Percentiles rank a stretch among this genome's conserved stretches.
phyloP scores from a whole-genome alignment of 2,797 vertebrate species.

The Antrozous pallidus region DNA sequence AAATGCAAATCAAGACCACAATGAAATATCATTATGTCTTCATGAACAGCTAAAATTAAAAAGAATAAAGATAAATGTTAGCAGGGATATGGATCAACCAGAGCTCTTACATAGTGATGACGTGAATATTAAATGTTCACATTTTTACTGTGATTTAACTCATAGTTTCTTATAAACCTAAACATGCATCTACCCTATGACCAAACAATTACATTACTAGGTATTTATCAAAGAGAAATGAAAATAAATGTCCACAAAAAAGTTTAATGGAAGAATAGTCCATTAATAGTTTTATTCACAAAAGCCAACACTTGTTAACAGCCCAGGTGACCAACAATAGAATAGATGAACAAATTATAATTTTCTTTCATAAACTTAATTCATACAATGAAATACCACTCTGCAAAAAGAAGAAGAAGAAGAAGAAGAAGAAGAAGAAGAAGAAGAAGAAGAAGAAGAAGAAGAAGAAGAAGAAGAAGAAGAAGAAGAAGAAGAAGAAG shows the following conservation, averaged over 20 bases:
- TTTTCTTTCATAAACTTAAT: not conserved
- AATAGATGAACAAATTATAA: not conserved
- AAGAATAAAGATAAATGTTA: conserved; percentile 6
- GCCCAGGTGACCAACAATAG: not conserved
- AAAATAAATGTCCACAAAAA: not conserved
- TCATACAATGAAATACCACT: not conserved
- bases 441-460: not conserved
- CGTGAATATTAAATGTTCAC: not conserved
- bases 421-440: too few relatives aligned
- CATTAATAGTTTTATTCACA: not conserved
- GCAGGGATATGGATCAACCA: not conserved
- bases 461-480: not conserved
- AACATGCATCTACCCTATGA: not conserved
- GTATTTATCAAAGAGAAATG: not conserved
- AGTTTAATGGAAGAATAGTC: not conserved
- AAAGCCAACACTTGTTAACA: not conserved
- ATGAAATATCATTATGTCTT: not conserved
- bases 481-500: not conserved
- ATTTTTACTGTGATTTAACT: not conserved
- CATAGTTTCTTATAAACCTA: not conserved
- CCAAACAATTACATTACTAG: not conserved
- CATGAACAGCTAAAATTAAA: not conserved
- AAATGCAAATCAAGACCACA: conserved; percentile 20
- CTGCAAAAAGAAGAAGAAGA: too few relatives aligned
- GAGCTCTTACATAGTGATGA: not conserved